phyloP scores from a whole-genome alignment of 1,140 invertebrate genomes.

The Drosophila paulistorum region DNA sequence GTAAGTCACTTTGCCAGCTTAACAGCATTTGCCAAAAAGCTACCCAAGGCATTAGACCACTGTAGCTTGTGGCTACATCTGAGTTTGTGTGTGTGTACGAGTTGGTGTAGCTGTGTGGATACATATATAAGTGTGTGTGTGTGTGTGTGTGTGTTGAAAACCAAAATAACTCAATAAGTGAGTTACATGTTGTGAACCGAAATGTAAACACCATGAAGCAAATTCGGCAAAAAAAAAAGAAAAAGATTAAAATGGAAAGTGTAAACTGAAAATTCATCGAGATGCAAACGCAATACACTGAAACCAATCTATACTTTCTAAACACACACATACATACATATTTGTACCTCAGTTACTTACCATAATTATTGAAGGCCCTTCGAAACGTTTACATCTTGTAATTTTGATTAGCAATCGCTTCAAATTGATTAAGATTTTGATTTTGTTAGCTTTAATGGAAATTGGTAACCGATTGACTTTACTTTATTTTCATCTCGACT shows the following conservation, averaged over 20 bases:
- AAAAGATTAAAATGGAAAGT: slow-evolving; percentile 18
- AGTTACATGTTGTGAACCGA: slow-evolving; percentile 60
- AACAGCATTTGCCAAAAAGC: slow-evolving; percentile 20
- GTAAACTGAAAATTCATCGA: slow-evolving; percentile 22
- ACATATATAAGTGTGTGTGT: not conserved
- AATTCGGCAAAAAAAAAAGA: slow-evolving; percentile 19
- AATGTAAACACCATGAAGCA: slow-evolving; percentile 53
- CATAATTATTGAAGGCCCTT: not conserved
- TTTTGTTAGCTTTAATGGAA: too few relatives aligned
- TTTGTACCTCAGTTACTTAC: not conserved
- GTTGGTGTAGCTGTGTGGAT: not conserved
- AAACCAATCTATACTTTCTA: not conserved
- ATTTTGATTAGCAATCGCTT: too few relatives aligned
- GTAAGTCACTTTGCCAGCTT: slow-evolving; percentile 27
- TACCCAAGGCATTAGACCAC: slow-evolving; percentile 14
- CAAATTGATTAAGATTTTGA: too few relatives aligned
- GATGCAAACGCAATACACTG: slow-evolving; percentile 16
- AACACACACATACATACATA: not conserved
- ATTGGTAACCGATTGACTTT: too few relatives aligned
- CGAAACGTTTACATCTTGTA: too few relatives aligned
- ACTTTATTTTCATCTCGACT: too few relatives aligned
- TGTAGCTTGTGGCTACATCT: slow-evolving; percentile 2
- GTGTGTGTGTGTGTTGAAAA: not conserved
- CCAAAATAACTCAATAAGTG: slow-evolving; percentile 56
- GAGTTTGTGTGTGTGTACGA: not conserved